A percentile compares a stretch with the other conserved stretches of the same genome.
phyloP scores from a whole-genome alignment of 2,113 vertebrate genomes.

The Stictonetta naevosa region DNA sequence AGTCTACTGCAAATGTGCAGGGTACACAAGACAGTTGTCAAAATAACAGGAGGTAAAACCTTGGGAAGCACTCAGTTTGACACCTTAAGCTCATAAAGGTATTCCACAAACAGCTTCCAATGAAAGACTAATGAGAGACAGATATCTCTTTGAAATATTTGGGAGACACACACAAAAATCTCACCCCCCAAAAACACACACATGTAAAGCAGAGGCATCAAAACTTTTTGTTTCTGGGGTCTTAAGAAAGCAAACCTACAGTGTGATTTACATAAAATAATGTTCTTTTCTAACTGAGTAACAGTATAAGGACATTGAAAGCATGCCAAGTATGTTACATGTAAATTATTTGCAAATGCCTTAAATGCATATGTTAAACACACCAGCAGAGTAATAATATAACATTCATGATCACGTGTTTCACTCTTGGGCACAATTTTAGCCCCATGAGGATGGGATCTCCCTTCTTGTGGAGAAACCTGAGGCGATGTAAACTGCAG shows the following conservation, averaged over 20 bases:
- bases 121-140: not conserved
- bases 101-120: not conserved
- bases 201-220: not conserved
- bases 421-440: not conserved
- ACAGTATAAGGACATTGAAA: not conserved
- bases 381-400: not conserved
- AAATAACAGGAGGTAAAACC: not conserved
- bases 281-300: not conserved
- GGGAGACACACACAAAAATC: not conserved
- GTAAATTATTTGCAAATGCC: not conserved
- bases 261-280: not conserved
- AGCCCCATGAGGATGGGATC: not conserved
- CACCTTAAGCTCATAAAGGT: not conserved
- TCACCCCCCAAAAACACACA: not conserved
- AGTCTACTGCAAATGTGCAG: not conserved
- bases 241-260: not conserved
- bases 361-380: not conserved
- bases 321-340: not conserved
- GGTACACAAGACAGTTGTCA: not conserved
- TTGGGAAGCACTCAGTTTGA: not conserved
- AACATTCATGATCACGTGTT: not conserved
- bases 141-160: not conserved
- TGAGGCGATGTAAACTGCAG: not conserved
- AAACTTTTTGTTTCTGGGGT: not conserved
- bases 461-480: not conserved